Conservation (phyloP, 92 coral and sea anemone genomes). For the Porites cylindrica region DNA sequence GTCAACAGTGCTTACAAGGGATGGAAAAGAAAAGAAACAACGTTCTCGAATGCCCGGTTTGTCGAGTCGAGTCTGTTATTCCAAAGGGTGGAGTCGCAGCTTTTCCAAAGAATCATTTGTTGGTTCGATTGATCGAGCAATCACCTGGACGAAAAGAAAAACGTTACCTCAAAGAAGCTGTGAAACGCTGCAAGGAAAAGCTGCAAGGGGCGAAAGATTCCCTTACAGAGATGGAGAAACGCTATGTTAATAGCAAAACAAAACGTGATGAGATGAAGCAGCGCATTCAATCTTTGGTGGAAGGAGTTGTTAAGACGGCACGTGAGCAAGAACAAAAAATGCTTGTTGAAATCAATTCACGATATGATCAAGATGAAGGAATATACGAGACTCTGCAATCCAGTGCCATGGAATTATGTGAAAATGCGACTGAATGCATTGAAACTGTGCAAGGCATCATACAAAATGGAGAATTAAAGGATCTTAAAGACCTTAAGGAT, state of each 20-base stretch:
- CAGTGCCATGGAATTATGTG: constrained; percentile 23
- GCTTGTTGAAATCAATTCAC: constrained; percentile 25
- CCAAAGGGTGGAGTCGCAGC: constrained; percentile 53
- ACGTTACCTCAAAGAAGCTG: constrained; percentile 27
- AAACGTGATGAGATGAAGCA: constrained; percentile 24
- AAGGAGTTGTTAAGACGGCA: constrained; percentile 23
- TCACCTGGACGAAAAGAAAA: constrained; percentile 69
- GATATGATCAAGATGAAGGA: constrained; percentile 23
- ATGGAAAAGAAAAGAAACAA: constrained; percentile 26
- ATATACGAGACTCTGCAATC: constrained; percentile 28
- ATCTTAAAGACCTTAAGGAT: constrained; percentile 41
- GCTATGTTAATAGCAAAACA: constrained; percentile 20
- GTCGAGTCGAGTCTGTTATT: constrained; percentile 54
- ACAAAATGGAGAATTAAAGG: constrained; percentile 30
- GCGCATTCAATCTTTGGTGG: constrained; percentile 24
- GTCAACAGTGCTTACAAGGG: constrained; percentile 52
- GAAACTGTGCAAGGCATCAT: constrained; percentile 34
- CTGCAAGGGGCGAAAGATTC: constrained; percentile 17
- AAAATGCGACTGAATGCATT: constrained; percentile 33
- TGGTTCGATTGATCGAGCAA: constrained; percentile 58
- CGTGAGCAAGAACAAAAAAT: constrained; percentile 39
- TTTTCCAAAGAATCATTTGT: constrained; percentile 59
- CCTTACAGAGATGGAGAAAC: constrained; percentile 34
- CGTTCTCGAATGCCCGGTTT: constrained; percentile 50
- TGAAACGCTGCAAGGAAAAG: constrained; percentile 42